Evolutionary conservation across 2,797 vertebrate species (phyloP), one percentile per base, ranked within the genome.

Genomic region (Onychomys leucogaster): DNA sequence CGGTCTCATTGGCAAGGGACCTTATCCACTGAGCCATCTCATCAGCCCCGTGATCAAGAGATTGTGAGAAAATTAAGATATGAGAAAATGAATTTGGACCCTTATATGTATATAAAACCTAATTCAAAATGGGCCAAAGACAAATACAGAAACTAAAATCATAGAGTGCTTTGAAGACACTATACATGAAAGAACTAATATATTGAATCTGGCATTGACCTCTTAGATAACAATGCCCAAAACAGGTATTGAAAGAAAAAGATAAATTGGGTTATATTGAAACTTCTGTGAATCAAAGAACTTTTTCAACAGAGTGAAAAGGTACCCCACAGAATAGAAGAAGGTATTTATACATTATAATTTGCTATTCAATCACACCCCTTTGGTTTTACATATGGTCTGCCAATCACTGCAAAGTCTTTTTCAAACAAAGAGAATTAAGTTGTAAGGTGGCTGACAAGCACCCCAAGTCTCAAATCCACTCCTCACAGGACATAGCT

Each of bases 51-150:
- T 23, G n/a, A 57, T 57, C 61, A 41, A 55, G 37, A 90, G 34
- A 67, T 95, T 88, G 37, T 13, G 27, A 81, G 67, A 81, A 27
- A 52, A 59, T 91, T 52, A 89, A 87, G 57, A n/a, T 90, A 37
- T 12, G 27, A 82, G 67, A 81, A 29, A 55, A 59, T 91, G 55
- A 89, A 88, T 46, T 71, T 37, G 4, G 61, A 59, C 21, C 21
- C 73, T 84, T 57, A 16, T 65, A 41, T 43, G 6, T 16, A 37
- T 63, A 49, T 17, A 69, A 87, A 80, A 71, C 25, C 10, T 55
- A 78, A 80, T 17, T 93, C 10, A 80, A 27, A 81, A 69, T 46
- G 29, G 49, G 57, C 11, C 21, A 69, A 71, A 71, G 10, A 71
- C 49, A 80, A 80, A 80, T 13, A 55, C 10, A 49, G 87, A 87